These are phyloP conservation scores for Carcharodon carcharias DNA, from an alignment of 2,797 vertebrate genomes.

Conservation along the genomic window DNA sequence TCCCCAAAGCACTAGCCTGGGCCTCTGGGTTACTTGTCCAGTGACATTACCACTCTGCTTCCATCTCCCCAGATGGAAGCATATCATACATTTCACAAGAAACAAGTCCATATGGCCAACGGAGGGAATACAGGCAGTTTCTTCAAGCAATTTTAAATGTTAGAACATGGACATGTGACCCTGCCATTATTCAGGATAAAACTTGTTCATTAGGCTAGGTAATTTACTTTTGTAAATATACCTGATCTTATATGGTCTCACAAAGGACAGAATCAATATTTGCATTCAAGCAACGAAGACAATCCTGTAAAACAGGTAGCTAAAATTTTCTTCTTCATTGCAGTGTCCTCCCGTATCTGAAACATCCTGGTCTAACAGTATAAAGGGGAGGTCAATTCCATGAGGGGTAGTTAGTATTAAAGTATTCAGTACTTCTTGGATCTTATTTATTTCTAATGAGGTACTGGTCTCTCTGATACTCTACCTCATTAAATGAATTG, in stretches of 20 bases:
- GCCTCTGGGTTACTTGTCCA: too few species aligned
- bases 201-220: neutral
- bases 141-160: neutral
- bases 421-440: neutral
- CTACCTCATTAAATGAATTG: neutral
- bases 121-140: neutral
- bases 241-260: neutral
- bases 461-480: neutral
- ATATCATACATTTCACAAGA: neutral
- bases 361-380: neutral
- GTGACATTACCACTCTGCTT: too few species aligned
- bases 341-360: neutral
- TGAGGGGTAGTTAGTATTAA: neutral
- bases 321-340: neutral
- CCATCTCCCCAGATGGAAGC: neutral
- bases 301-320: neutral
- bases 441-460: neutral
- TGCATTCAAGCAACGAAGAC: neutral
- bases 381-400: neutral
- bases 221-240: neutral
- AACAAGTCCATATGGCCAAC: neutral
- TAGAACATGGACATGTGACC: neutral
- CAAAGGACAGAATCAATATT: neutral
- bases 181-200: neutral
- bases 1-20: too few species aligned